Percentiles rank a stretch among this genome's conserved stretches.
Conservation (phyloP, 2,888 invertebrate genomes). For the Eutolmus rufibarbis region DNA sequence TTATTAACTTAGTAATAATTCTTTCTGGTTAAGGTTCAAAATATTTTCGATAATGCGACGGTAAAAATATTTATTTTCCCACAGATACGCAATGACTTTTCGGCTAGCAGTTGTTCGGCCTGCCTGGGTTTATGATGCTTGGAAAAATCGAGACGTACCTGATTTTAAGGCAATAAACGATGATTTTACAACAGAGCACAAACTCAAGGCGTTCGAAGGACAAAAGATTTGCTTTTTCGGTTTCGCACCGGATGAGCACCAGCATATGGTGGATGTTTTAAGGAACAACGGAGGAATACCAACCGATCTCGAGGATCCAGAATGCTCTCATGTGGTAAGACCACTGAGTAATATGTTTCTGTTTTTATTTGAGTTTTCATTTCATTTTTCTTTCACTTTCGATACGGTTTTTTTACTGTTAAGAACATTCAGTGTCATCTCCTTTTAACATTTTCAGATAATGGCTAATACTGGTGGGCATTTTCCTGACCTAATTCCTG, state of each 20-base stretch:
- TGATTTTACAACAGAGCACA: conserved; percentile 73
- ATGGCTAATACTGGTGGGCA: conserved; percentile 63
- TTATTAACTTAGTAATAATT: no score
- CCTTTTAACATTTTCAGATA: conserved; percentile 56
- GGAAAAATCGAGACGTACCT: conserved; percentile 79
- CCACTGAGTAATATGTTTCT: conserved; percentile 19
- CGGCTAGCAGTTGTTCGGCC: conserved; percentile 87
- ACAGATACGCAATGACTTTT: conserved; percentile 84
- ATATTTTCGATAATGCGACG: no score
- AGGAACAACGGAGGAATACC: conserved; percentile 84
- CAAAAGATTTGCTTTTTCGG: conserved; percentile 88
- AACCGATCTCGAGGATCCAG: conserved; percentile 78
- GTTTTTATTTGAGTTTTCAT: neutral
- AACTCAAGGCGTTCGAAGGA: conserved; percentile 86
- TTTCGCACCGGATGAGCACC: conserved; percentile 87
- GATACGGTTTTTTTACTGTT: neutral
- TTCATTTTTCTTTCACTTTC: conserved; percentile 24
- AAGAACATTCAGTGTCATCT: conserved; percentile 39
- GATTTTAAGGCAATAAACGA: conserved; percentile 76
- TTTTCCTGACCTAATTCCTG: conserved; percentile 57
- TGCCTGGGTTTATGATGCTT: conserved; percentile 87
- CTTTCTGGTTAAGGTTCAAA: no score
- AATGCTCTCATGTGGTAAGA: conserved; percentile 93
- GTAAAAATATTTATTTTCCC: neutral
- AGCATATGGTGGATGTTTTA: conserved; percentile 90